Percentiles rank a stretch among this genome's conserved stretches.
Evolutionary conservation across 2,797 vertebrate species (phyloP).

Genomic region (Pteropus rufus): DNA sequence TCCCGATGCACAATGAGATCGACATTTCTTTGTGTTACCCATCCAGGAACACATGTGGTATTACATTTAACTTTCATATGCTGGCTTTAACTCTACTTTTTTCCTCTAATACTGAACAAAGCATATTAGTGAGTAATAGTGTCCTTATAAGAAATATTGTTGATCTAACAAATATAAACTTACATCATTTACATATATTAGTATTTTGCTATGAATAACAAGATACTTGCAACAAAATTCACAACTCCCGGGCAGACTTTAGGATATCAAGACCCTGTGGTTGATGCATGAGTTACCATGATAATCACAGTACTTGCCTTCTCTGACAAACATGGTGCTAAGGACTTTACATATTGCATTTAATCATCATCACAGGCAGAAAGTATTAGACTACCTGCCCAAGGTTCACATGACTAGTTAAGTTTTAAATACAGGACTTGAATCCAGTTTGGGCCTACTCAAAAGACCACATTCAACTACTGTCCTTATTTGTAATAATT

Average conservation of each 20-base stretch:
- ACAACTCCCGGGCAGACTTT: background rate
- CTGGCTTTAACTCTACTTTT: background rate
- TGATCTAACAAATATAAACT: background rate
- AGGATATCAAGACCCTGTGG: background rate
- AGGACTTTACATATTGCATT: background rate
- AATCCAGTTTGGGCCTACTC: background rate
- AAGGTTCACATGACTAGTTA: background rate
- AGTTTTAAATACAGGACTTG: background rate
- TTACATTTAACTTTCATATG: background rate
- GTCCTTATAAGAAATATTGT: background rate
- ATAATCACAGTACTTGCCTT: background rate
- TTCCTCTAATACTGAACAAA: background rate
- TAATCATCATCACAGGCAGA: background rate
- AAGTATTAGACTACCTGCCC: background rate
- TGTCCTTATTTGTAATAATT: background rate
- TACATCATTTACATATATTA: background rate
- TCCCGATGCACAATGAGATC: background rate
- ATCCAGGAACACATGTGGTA: background rate
- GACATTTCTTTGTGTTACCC: background rate
- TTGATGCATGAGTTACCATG: background rate
- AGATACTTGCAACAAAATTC: background rate
- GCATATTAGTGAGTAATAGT: background rate
- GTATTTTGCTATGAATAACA: background rate
- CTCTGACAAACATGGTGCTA: background rate
- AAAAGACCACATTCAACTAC: background rate